These are phyloP conservation scores for Oncorhynchus clarkii DNA, from an alignment of 2,113 vertebrate species.

Conservation along the genomic window DNA sequence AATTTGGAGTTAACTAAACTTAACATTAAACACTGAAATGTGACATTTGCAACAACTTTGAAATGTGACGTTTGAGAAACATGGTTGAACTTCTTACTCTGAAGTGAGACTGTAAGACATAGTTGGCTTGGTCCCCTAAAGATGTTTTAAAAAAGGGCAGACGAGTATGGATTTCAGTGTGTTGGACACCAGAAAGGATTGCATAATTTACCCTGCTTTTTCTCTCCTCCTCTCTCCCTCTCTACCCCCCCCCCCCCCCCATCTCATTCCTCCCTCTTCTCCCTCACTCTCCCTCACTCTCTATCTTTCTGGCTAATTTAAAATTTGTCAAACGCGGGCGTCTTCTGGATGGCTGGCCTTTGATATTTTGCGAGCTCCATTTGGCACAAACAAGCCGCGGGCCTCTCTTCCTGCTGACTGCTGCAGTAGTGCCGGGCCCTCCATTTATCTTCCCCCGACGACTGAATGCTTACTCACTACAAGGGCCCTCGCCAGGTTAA, in stretches of 20 bases:
- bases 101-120: too few relatives aligned
- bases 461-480: constrained; percentile 98
- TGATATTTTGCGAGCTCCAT: constrained; percentile 99
- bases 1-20: too few relatives aligned
- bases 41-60: too few relatives aligned
- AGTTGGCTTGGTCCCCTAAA: constrained; percentile 6
- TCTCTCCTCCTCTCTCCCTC: background rate
- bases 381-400: constrained; percentile 99
- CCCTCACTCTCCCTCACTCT: constrained; percentile 54
- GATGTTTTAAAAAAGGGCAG: constrained; percentile 38
- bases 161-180: constrained; percentile 65
- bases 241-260: background rate
- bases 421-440: constrained; percentile 88
- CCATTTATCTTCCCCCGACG: constrained; percentile 98
- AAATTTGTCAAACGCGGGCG: constrained; percentile 99
- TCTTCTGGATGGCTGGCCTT: constrained; percentile 99
- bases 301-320: constrained; percentile 99
- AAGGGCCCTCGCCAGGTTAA: constrained; percentile 95
- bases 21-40: too few relatives aligned
- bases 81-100: too few relatives aligned
- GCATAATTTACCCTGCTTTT: constrained; percentile 70
- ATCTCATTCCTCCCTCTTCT: constrained; percentile 6
- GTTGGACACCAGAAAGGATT: constrained; percentile 72
- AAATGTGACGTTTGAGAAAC: too few relatives aligned
- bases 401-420: constrained; percentile 98